Evolutionary conservation across 2,113 vertebrate species (phyloP), one percentile per base, ranked within the genome.

Genomic region (Paedocypris sp.): DNA sequence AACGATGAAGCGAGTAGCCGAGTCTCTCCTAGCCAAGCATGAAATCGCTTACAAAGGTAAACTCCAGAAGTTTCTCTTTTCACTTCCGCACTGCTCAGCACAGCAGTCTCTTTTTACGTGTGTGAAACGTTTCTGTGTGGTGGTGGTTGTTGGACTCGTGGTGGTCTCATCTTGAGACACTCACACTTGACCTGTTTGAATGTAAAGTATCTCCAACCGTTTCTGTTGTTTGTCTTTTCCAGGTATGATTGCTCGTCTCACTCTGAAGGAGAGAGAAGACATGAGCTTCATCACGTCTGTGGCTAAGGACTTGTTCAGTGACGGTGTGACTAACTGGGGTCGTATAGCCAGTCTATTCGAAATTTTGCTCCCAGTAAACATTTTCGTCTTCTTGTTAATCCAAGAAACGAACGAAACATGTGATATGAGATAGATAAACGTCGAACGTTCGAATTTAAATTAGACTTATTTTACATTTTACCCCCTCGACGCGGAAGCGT

Each of bases 211-310:
- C n/a, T n/a, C n/a, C n/a, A n/a, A n/a, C n/a, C n/a, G n/a, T n/a
- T n/a, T n/a, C n/a, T n/a, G n/a, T n/a, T n/a, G n/a, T 18, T 51
- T 50, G 7, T 20, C 3, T 28, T n/a, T 22, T 36, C 1, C 43
- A 98, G 94, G 94, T 16, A 94, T 97, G 89, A 69, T 95, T 13
- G 75, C 74, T 2, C 90, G 82, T 35, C 67, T 97, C 53, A 72
- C 79, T 2, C 60, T 91, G 67, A 82, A 86, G 2, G 71, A 81
- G 0, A 32, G 70, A 2, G 83, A 84, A 0, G 86, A 94, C 8
- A 65, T 3, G 23, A 29, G 19, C 23, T 23, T 4, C 4, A 32
- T 3, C 4, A 32, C n/a, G 19, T 16, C 41, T 20, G 23, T 56
- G 12, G 19, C 22, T 54, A 39, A 26, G 38, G 7, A 25, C 23